Percentiles rank a stretch among this genome's conserved stretches.
These are phyloP conservation scores for Phthorimaea operculella DNA, from an alignment of 1,140 invertebrate genomes.

Conservation along the genomic window DNA sequence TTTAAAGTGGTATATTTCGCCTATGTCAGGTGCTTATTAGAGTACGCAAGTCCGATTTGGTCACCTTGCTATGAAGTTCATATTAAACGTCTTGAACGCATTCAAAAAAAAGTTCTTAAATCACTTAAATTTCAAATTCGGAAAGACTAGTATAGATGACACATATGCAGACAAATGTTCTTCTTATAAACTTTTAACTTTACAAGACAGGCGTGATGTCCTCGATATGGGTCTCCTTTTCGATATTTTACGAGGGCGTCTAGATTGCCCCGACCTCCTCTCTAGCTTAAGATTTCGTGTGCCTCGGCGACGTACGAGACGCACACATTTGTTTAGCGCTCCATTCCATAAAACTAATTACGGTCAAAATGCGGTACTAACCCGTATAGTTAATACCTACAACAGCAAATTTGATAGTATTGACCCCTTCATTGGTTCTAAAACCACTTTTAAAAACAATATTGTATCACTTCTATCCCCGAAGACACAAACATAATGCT, in stretches of 20 bases:
- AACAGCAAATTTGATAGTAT: not conserved
- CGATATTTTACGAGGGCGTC: not conserved
- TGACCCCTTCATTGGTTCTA: not conserved
- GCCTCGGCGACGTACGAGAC: too few relatives aligned
- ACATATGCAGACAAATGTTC: not conserved
- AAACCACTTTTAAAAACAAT: not conserved
- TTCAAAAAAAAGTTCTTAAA: constrained; percentile 5
- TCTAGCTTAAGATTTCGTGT: not conserved
- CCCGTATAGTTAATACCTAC: not conserved
- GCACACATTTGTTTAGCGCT: not conserved
- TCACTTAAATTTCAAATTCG: not conserved
- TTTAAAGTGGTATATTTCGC: not conserved
- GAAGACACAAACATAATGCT: too few relatives aligned
- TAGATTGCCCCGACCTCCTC: not conserved
- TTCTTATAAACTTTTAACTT: not conserved
- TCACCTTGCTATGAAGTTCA: not conserved
- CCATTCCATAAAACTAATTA: not conserved
- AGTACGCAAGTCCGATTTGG: constrained; percentile 2
- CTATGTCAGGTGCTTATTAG: not conserved
- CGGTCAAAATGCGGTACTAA: not conserved
- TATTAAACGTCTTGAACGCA: not conserved
- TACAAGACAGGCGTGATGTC: not conserved
- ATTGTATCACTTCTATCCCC: too few relatives aligned
- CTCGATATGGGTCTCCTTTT: not conserved
- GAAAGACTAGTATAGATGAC: not conserved